Conservation (phyloP, 2,888 invertebrate species). For the Apamea epomidion region DNA sequence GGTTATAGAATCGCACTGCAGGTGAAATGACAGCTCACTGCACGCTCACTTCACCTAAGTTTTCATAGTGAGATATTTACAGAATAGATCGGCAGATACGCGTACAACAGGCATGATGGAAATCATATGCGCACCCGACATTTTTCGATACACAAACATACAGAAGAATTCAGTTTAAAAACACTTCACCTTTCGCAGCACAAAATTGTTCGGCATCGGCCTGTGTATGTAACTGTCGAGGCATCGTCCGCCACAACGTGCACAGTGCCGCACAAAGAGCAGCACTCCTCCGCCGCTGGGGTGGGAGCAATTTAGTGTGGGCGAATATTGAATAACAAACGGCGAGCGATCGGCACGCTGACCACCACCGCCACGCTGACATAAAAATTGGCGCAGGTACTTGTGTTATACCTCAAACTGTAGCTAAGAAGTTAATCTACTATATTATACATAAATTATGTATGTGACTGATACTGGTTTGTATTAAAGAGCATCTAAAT, state of each 20-base stretch:
- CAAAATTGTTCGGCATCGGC: not conserved
- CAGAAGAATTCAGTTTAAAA: slow-evolving; percentile 19
- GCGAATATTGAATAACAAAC: slow-evolving; percentile 42
- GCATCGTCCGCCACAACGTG: not conserved
- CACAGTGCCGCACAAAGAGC: slow-evolving; percentile 7
- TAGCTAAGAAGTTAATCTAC: too few relatives aligned
- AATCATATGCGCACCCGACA: not conserved
- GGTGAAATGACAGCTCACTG: too few relatives aligned
- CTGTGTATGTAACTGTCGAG: not conserved
- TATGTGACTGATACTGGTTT: too few relatives aligned
- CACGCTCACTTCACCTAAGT: too few relatives aligned
- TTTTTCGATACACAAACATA: not conserved
- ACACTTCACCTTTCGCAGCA: not conserved
- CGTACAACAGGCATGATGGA: not conserved
- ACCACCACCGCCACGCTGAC: too few relatives aligned
- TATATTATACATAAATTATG: too few relatives aligned
- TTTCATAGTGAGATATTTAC: too few relatives aligned
- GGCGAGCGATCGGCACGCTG: not conserved
- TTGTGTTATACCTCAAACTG: too few relatives aligned
- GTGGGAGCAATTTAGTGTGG: not conserved
- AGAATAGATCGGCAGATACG: not conserved
- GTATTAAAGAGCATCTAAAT: too few relatives aligned
- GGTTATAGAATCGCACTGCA: too few relatives aligned
- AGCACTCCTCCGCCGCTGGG: not conserved
- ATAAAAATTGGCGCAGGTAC: too few relatives aligned